These are phyloP conservation scores for Lerema accius DNA, from an alignment of 1,140 invertebrate genomes.

Conservation along the genomic window DNA sequence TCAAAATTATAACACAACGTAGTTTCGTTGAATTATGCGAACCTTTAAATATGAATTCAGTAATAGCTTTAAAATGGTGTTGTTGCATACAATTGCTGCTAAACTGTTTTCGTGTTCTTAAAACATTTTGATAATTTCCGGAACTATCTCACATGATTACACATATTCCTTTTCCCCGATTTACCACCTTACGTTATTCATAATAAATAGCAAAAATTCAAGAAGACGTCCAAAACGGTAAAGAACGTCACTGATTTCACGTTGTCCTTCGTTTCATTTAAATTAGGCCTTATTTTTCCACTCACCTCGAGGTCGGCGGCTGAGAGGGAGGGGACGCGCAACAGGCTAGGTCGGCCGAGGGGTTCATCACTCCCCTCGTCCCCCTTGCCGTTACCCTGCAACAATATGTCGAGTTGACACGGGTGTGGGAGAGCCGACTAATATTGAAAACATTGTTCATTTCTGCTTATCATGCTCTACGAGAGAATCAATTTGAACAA, in stretches of 20 bases:
- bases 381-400: conserved; percentile 69
- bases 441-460: neutral
- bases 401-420: conserved; percentile 25
- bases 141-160: too few species aligned
- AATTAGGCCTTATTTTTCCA: neutral
- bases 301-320: conserved; percentile 77
- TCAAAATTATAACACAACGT: too few species aligned
- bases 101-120: too few species aligned
- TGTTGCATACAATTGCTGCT: too few species aligned
- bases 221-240: neutral
- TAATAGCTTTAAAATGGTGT: too few species aligned
- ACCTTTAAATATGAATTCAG: too few species aligned
- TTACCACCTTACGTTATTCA: too few species aligned
- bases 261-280: neutral
- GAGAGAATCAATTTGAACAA: neutral
- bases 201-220: too few species aligned
- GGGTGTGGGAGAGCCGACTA: neutral
- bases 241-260: neutral
- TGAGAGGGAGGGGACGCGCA: conserved; percentile 82
- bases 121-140: too few species aligned
- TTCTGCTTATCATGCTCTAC: neutral
- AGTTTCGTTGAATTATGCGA: too few species aligned
- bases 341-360: conserved; percentile 76
- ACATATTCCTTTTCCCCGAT: too few species aligned
- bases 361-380: conserved; percentile 67